Percentiles rank a stretch among this genome's conserved stretches.
These are phyloP conservation scores for Actinia tenebrosa DNA, from an alignment of 64 coral and sea anemone genomes.

Conservation along the genomic window DNA sequence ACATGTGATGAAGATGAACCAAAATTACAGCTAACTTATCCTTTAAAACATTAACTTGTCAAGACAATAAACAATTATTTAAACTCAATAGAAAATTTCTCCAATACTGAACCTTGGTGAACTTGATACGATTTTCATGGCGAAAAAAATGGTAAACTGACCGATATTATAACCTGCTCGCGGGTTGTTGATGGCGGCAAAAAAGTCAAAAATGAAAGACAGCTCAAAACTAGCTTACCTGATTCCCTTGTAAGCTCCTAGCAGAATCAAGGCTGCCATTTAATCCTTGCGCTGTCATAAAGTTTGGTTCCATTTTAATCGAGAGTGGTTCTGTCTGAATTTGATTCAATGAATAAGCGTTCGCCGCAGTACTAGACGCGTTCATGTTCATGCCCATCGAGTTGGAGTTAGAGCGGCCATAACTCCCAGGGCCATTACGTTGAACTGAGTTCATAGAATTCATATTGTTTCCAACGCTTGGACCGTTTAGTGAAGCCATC, in stretches of 20 bases:
- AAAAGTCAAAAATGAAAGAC: neutral
- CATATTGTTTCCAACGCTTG: slow-evolving; percentile 62
- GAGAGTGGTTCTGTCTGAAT: slow-evolving; percentile 28
- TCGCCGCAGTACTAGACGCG: slow-evolving; percentile 23
- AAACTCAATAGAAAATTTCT: neutral
- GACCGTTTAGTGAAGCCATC: slow-evolving; percentile 86
- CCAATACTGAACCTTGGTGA: neutral
- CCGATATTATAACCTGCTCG: neutral
- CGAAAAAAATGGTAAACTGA: neutral
- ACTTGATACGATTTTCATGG: neutral
- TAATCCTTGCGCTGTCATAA: slow-evolving; percentile 16
- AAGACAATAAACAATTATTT: neutral
- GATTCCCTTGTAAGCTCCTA: slow-evolving; percentile 20
- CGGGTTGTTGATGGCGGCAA: slow-evolving; percentile 9
- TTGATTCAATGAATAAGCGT: slow-evolving; percentile 24
- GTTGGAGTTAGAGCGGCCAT: slow-evolving; percentile 21
- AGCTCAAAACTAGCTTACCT: slow-evolving; percentile 14
- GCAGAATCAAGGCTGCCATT: slow-evolving; percentile 38
- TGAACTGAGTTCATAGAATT: slow-evolving; percentile 62
- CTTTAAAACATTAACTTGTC: neutral
- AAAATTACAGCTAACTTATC: slow-evolving; percentile 23
- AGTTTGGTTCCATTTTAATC: slow-evolving; percentile 34
- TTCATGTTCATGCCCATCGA: slow-evolving; percentile 69
- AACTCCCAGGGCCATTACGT: slow-evolving; percentile 40
- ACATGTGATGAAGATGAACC: neutral